Evolutionary conservation across 2,888 invertebrate genomes (phyloP).

Genomic region (Drosophila neonasuta): DNA sequence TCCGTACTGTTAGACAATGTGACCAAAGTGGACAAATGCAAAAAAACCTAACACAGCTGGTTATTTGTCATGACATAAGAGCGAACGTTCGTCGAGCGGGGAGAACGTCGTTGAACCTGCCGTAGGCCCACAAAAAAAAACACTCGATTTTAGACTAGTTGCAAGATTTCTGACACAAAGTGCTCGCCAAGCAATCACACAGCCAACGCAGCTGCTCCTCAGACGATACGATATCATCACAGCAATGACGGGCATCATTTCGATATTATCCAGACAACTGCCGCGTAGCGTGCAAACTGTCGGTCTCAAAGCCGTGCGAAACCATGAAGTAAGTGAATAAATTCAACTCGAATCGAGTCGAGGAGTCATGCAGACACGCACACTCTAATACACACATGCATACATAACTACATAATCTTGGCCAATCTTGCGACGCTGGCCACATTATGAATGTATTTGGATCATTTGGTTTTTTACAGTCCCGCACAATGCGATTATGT

Average conservation of each 20-base stretch:
- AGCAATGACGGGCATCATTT: conserved; percentile 83
- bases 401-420: background rate
- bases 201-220: conserved; percentile 32
- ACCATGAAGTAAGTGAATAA: conserved; percentile 76
- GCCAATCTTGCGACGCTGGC: background rate
- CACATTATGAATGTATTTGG: conserved; percentile 23
- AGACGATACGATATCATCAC: conserved; percentile 33
- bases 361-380: conserved; percentile 10
- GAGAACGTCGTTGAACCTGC: conserved; percentile 62
- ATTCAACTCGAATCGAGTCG: background rate
- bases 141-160: conserved; percentile 53
- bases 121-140: conserved; percentile 38
- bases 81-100: conserved; percentile 58
- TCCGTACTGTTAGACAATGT: conserved; percentile 44
- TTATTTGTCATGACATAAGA: conserved; percentile 62
- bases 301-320: conserved; percentile 71
- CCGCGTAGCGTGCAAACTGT: conserved; percentile 80
- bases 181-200: conserved; percentile 43
- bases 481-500: conserved; percentile 69
- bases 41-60: conserved; percentile 46
- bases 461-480: conserved; percentile 17
- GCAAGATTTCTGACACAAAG: conserved; percentile 48
- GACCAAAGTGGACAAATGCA: conserved; percentile 30
- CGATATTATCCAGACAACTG: conserved; percentile 82
- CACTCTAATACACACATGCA: conserved; percentile 2